Evolutionary conservation across 2,888 invertebrate genomes (phyloP), one percentile per base, ranked within the genome.

Genomic region (Hedya salicella): DNA sequence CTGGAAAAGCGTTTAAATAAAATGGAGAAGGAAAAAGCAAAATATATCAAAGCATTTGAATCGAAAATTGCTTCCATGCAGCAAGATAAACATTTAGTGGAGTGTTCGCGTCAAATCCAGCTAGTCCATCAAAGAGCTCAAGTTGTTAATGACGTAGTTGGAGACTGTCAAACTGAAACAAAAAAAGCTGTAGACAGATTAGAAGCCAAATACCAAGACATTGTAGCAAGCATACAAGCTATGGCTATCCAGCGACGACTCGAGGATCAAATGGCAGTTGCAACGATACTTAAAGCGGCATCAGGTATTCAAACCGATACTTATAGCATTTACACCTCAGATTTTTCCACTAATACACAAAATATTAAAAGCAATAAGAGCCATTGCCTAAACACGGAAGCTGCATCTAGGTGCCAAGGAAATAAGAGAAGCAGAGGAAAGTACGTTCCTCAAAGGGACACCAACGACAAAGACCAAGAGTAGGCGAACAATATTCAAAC

Each of bases 131-230:
- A 91, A 67, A 81, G 88, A 69, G 80, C 89, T 56, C 87, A 90
- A 73, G 75, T 90, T 1, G 75, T 88, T 1, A 81, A 79, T 68
- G 90, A 90, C 70, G 71, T 83, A 16, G 75, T 83, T 2, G 83
- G 84, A 48, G 88, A 91, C 70, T 85, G 81, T 69, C 87, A 89
- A 76, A 68, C 72, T 3, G 90, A 91, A 71, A 63, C 89, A 6
- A 77, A 69, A n/a, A 70, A 76, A 36, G 81, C 86, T 9, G 68
- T 91, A 5, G 85, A 86, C 17, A 91, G 89, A 75, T 75, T 92
- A 21, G 91, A 92, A 75, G 74, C 69, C 19, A 91, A 88, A 74
- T 92, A 91, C 70, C 91, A 89, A 73, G 87, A 89, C 16, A 88
- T 91, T 9, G 86, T 92, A 16, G 88, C 87, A 1, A 89, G 84